A percentile compares a stretch with the other conserved stretches of the same genome.
Conservation (phyloP, 2,888 invertebrate genomes). For the Polydrusus tereticollis region DNA sequence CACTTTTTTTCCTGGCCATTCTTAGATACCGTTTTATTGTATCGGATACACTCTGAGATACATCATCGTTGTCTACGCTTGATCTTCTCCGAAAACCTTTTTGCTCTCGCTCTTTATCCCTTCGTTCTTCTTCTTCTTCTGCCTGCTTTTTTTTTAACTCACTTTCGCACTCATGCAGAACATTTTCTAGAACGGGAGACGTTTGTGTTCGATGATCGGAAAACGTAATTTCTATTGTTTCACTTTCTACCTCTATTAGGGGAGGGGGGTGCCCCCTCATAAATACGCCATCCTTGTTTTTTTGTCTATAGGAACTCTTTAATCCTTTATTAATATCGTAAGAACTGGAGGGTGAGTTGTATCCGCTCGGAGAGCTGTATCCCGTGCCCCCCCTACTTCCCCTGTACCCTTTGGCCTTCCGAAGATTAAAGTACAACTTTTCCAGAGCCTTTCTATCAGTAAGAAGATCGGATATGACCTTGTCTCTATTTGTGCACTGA, state of each 20-base stretch:
- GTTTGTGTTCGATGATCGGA: conserved; percentile 73
- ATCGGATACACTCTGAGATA: conserved; percentile 88
- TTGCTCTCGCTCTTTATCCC: conserved; percentile 59
- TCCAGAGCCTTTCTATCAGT: conserved; percentile 81
- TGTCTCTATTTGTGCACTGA: conserved; percentile 75
- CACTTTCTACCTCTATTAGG: conserved; percentile 76
- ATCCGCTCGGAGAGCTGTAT: conserved; percentile 55
- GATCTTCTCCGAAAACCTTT: conserved; percentile 73
- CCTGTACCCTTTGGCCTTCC: conserved; percentile 75
- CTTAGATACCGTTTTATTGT: conserved; percentile 87
- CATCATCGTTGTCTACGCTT: conserved; percentile 86
- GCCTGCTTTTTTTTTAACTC: conserved; percentile 66
- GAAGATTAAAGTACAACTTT: conserved; percentile 79
- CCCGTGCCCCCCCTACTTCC: conserved; percentile 62
- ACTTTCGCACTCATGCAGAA: conserved; percentile 68
- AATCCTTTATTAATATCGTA: conserved; percentile 17
- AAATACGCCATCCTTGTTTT: not conserved
- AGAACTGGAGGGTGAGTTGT: conserved; percentile 30
- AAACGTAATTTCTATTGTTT: conserved; percentile 70
- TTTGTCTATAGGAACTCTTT: not conserved
- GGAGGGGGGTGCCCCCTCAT: conserved; percentile 70
- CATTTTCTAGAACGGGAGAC: conserved; percentile 71
- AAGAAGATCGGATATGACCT: conserved; percentile 79
- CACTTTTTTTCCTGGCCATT: conserved; percentile 90
- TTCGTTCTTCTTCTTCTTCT: conserved; percentile 67